Base-by-base conservation (phyloP, 2,888 invertebrate genomes). In the Strigamia maritima region DNA sequence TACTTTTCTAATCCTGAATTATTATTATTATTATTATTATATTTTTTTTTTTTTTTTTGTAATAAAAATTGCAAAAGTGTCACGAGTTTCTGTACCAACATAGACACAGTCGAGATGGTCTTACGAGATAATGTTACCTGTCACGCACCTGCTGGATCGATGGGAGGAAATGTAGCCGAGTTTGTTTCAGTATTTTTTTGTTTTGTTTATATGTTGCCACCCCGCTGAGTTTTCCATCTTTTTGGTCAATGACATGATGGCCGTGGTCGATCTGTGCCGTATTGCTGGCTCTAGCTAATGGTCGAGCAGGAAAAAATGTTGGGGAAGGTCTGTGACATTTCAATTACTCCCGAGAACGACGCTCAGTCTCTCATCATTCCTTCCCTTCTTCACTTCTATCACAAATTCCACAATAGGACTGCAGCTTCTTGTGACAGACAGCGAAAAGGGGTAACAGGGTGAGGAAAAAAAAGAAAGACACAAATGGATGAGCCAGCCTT, bases 91-190 rank as follows among this genome's bases (percentile, higher is more conserved):
- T n/a, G 2, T 16, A 10, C 49, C 3, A 3, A 49, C n/a, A 16
- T 16, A 49, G 16, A 65, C 60, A 22, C 22, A 12, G n/a, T 65
- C 22, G 60, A 24, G 60, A 65, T 65, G 60, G 24, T 22, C 60
- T 22, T 12, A 19, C 14, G 24, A 65, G 60, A 65, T 65, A 65
- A 65, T 22, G 22, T 65, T 24, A 65, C 60, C 60, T 65, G 60
- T 65, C 60, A 65, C 60, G 60, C 60, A 65, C 60, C 60, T 65
- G 60, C 19, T 22, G 49, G 60, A 65, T 65, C 60, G 60, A 65
- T 65, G 22, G 24, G 24, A 65, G 60, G 60, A 65, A 65, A 65
- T 65, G 22, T 22, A 65, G 22, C 60, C 24, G 60, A 24, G 60
- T 22, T 65, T 24, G 60, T 65, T 65, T 65, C 60, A 22, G 49